Evolutionary conservation across 2,113 vertebrate species (phyloP).

Genomic region (Alaudala cheleensis): DNA sequence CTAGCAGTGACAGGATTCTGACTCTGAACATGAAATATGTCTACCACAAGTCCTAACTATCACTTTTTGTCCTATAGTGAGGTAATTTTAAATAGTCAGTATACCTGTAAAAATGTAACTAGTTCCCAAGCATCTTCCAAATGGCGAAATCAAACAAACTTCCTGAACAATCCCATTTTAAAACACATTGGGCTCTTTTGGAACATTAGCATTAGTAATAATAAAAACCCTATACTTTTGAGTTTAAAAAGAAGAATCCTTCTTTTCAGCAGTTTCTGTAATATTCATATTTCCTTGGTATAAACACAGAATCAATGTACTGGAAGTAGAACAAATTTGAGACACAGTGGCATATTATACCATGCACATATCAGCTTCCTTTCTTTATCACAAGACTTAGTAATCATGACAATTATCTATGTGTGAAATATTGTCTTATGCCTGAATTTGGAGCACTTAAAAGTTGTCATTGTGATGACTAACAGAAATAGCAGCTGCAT

Average conservation of each 20-base stretch:
- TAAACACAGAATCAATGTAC: not conserved
- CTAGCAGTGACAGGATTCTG: not conserved
- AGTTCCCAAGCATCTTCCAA: not conserved
- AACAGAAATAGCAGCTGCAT: not conserved
- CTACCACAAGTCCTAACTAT: not conserved
- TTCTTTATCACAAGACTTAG: not conserved
- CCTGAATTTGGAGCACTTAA: not conserved
- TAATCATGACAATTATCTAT: not conserved
- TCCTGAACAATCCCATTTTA: not conserved
- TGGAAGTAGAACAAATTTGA: not conserved
- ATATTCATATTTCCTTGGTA: not conserved
- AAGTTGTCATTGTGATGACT: not conserved
- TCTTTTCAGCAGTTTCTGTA: not conserved
- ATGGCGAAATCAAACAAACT: not conserved
- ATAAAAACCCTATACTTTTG: not conserved
- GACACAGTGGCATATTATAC: not conserved
- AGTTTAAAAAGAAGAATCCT: not conserved
- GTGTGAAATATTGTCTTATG: not conserved
- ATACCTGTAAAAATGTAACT: not conserved
- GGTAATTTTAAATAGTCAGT: not conserved
- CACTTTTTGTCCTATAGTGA: not conserved
- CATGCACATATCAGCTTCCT: not conserved
- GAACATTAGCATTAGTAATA: not conserved
- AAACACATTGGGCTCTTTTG: not conserved
- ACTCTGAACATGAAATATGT: not conserved